Conservation (phyloP, 2,888 invertebrate genomes). For the Pyrocoelia pectoralis region DNA sequence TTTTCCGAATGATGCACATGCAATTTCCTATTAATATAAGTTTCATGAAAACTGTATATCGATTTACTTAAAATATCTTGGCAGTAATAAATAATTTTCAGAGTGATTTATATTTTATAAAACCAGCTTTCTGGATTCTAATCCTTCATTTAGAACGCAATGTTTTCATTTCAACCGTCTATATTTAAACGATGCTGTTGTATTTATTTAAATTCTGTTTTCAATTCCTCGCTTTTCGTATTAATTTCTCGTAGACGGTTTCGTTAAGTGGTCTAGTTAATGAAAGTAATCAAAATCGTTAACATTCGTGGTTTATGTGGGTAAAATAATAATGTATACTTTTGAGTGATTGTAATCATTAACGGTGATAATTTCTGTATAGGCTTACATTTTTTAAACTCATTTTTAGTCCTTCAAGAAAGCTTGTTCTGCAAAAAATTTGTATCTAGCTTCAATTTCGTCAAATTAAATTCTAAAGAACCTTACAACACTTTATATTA, state of each 20-base stretch:
- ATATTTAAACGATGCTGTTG: neutral
- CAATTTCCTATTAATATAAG: no score
- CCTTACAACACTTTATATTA: neutral
- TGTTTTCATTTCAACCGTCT: neutral
- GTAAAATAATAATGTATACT: no score
- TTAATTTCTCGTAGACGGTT: neutral
- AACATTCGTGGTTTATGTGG: no score
- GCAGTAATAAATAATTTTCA: no score
- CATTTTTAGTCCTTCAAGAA: no score
- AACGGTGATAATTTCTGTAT: no score
- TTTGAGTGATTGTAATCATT: no score
- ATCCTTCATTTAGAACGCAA: neutral
- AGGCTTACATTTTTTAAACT: no score
- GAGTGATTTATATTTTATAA: neutral
- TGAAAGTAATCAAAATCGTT: conserved; percentile 1
- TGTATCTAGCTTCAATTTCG: neutral
- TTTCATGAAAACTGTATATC: no score
- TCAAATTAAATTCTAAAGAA: neutral
- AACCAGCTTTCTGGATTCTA: neutral
- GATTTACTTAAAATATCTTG: no score
- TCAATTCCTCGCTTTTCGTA: neutral
- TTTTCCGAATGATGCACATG: no score
- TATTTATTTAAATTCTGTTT: neutral
- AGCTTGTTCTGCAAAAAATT: no score
- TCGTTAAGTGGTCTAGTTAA: neutral